Evolutionary conservation across 1,140 invertebrate genomes (phyloP).

Genomic region (Aphelenchoides avenae): DNA sequence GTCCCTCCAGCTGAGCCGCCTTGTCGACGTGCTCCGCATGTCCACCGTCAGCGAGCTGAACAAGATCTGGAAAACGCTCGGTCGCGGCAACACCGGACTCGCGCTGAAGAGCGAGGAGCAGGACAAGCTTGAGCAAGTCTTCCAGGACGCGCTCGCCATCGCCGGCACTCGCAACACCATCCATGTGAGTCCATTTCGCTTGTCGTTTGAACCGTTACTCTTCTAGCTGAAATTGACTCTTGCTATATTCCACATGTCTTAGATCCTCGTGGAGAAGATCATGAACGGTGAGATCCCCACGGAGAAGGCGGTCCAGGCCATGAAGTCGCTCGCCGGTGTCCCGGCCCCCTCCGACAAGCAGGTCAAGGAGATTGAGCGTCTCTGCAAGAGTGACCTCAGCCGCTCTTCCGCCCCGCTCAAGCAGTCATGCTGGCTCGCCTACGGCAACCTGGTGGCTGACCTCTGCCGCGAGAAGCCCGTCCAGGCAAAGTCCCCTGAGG

Average conservation of each 20-base stretch:
- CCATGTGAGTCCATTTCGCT: too few relatives aligned
- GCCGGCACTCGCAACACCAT: conserved; percentile 37
- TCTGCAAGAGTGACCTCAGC: conserved; percentile 28
- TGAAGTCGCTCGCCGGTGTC: conserved; percentile 16
- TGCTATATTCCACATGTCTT: too few relatives aligned
- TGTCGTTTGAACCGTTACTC: too few relatives aligned
- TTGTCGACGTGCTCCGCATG: conserved; percentile 37
- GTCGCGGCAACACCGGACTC: conserved; percentile 5
- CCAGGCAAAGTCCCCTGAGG: conserved; percentile 14
- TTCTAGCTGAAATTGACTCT: too few relatives aligned
- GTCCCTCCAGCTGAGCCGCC: conserved; percentile 16
- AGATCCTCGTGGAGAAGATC: conserved; percentile 32
- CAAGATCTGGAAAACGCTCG: conserved; percentile 18
- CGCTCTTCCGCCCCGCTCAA: conserved; percentile 16
- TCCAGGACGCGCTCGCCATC: conserved; percentile 36
- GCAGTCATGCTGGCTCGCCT: conserved; percentile 37
- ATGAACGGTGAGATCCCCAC: conserved; percentile 9
- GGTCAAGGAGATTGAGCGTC: conserved; percentile 9
- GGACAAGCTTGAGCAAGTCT: conserved; percentile 17
- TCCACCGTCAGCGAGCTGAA: conserved; percentile 30
- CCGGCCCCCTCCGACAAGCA: conserved; percentile 39
- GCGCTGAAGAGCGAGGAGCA: conserved; percentile 12
- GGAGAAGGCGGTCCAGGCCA: conserved; percentile 24
- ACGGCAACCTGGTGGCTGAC: conserved; percentile 31
- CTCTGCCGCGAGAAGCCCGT: conserved; percentile 25